Percentiles rank a stretch among this genome's conserved stretches.
Conservation (phyloP, 2,113 vertebrate genomes). For the Artemisiospiza belli region DNA sequence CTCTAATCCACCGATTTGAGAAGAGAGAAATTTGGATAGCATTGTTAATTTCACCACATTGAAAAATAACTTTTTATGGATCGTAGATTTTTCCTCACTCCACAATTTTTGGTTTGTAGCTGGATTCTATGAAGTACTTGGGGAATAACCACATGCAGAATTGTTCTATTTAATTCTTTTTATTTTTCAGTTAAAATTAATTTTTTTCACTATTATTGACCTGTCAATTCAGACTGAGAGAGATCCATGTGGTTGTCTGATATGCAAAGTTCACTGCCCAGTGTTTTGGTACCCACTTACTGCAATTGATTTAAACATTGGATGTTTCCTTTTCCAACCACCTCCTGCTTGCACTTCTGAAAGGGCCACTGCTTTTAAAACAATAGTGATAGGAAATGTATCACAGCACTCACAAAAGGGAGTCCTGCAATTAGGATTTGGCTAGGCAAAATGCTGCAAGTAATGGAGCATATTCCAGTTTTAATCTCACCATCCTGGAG, state of each 20-base stretch:
- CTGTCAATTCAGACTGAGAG: background rate
- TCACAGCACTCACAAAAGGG: background rate
- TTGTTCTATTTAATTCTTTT: background rate
- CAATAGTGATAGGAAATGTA: background rate
- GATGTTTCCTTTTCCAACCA: background rate
- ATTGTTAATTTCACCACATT: background rate
- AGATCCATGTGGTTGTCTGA: background rate
- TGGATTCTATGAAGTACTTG: background rate
- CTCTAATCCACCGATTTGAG: background rate
- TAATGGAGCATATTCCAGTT: background rate
- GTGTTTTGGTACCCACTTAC: background rate
- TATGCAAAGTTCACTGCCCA: background rate
- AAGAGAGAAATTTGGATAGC: background rate
- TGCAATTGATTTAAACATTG: background rate
- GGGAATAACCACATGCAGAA: background rate
- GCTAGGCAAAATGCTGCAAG: background rate
- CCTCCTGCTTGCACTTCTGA: background rate
- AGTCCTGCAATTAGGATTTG: background rate
- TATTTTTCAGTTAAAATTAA: background rate
- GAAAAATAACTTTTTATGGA: background rate
- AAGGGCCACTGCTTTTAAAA: slow-evolving; percentile 22
- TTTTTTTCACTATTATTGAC: background rate
- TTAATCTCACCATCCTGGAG: background rate
- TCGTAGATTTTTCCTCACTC: background rate
- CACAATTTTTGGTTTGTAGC: background rate